A percentile compares a stretch with the other conserved stretches of the same genome.
These are phyloP conservation scores for Chaetophractus vellerosus DNA, from an alignment of 2,797 vertebrate species.

Conservation along the genomic window DNA sequence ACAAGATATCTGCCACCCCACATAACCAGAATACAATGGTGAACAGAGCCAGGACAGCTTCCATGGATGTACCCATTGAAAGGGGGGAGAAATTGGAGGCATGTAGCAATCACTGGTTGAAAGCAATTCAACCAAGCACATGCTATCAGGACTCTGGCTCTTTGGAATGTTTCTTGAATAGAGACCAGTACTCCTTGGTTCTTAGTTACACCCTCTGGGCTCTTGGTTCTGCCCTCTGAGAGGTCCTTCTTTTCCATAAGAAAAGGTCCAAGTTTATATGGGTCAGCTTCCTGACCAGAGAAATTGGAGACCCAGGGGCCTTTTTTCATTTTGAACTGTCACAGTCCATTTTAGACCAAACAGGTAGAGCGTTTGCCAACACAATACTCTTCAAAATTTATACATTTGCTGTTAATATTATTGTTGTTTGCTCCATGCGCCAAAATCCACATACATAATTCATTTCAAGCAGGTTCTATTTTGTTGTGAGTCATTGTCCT, in stretches of 20 bases:
- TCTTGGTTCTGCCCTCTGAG: neutral
- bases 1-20: neutral
- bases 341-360: neutral
- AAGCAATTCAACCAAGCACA: neutral
- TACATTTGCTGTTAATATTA: neutral
- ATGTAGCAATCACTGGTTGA: neutral
- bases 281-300: neutral
- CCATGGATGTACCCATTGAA: neutral
- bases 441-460: neutral
- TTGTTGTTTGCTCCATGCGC: neutral
- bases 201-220: neutral
- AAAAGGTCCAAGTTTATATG: neutral
- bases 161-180: neutral
- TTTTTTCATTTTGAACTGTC: slow-evolving; percentile 20
- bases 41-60: neutral
- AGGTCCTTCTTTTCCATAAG: neutral
- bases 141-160: neutral
- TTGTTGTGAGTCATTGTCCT: neutral
- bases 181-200: neutral
- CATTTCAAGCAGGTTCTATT: slow-evolving; percentile 7
- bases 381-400: neutral
- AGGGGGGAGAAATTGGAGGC: neutral
- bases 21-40: neutral
- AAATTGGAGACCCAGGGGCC: neutral
- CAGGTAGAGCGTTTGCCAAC: neutral